Percentiles rank a stretch among this genome's conserved stretches.
Evolutionary conservation across 1,140 invertebrate genomes (phyloP).

Genomic region (Steinernema khuongi): DNA sequence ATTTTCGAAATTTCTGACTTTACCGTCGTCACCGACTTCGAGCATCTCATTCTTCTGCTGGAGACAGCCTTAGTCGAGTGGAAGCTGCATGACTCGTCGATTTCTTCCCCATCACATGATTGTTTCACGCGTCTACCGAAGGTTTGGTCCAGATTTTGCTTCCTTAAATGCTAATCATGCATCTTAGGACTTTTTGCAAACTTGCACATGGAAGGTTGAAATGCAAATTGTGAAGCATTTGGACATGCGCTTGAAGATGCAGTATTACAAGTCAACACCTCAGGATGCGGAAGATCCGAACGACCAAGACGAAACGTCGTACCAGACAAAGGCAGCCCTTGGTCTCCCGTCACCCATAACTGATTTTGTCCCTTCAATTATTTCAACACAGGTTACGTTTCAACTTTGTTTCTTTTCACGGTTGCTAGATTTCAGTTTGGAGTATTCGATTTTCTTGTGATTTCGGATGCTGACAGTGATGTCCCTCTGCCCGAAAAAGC

Average conservation of each 20-base stretch:
- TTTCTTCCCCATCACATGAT: neutral
- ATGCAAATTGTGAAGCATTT: neutral
- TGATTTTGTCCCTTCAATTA: neutral
- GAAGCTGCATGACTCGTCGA: neutral
- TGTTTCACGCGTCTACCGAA: neutral
- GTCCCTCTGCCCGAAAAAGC: neutral
- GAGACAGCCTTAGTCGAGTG: neutral
- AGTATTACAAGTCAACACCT: neutral
- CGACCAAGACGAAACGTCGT: neutral
- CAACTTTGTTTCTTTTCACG: neutral
- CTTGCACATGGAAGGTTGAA: neutral
- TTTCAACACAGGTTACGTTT: neutral
- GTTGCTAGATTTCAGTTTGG: neutral
- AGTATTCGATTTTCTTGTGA: neutral
- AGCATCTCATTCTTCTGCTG: neutral
- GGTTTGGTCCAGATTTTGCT: neutral
- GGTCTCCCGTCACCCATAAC: neutral
- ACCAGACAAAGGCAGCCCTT: neutral
- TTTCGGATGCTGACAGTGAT: neutral
- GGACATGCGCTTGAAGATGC: neutral
- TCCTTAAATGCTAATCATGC: neutral
- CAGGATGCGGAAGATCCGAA: neutral
- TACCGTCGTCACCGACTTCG: neutral
- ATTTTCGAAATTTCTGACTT: neutral
- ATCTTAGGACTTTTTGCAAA: neutral